Percentiles rank a stretch among this genome's conserved stretches.
phyloP scores from a whole-genome alignment of 2,797 vertebrate genomes.

The Clangula hyemalis region DNA sequence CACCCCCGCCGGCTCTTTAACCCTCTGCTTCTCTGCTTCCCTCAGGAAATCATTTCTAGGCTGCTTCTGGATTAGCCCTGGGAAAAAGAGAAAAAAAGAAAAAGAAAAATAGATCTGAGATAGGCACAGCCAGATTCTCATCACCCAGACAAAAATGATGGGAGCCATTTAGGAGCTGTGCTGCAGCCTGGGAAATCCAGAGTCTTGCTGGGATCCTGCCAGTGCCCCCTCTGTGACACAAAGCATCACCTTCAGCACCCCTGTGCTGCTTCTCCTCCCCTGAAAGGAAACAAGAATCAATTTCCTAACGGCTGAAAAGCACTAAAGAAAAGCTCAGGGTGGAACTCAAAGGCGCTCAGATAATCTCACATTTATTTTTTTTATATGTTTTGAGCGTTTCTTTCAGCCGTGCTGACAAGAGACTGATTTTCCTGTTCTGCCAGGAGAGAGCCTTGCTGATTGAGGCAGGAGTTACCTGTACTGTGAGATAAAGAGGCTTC shows the following conservation, averaged over 20 bases:
- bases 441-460: neutral
- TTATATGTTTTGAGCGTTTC: neutral
- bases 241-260: neutral
- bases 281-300: neutral
- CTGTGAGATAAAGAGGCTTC: neutral
- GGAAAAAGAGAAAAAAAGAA: neutral
- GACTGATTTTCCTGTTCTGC: slow-evolving; percentile 46
- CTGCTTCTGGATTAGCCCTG: neutral
- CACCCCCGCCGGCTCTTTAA: neutral
- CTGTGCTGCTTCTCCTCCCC: neutral
- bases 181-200: neutral
- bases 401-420: neutral
- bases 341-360: neutral
- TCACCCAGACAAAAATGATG: neutral
- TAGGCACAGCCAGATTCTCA: neutral
- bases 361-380: neutral
- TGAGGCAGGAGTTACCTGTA: slow-evolving; percentile 35
- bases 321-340: neutral
- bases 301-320: rapidly evolving
- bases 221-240: rapidly evolving
- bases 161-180: neutral
- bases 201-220: neutral
- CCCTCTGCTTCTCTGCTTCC: neutral
- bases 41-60: neutral
- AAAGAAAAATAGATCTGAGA: neutral